Evolutionary conservation across 2,888 invertebrate genomes (phyloP), one percentile per base, ranked within the genome.

Genomic region (Drosophila rubida): DNA sequence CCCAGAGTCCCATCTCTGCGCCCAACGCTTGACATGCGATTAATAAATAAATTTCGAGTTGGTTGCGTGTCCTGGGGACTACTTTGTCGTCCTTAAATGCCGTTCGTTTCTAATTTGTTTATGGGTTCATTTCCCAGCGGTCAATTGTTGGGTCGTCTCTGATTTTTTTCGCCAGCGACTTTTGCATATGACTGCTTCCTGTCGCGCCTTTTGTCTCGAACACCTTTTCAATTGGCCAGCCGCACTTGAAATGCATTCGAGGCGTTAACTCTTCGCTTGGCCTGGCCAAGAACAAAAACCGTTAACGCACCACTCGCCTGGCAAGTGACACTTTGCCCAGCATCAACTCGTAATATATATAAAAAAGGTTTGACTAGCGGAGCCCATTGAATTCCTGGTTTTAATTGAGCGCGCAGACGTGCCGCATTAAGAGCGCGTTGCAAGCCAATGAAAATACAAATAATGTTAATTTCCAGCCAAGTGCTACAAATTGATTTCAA

Each of bases 91-190:
- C 71, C 68, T 84, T 78, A 78, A 84, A 78, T 78, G 75, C 69
- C 75, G 61, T 76, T 74, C 76, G 71, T 69, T 59, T 69, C 78
- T 81, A 71, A 78, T 80, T 77, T 87, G 88, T 83, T 89, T 90
- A 90, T 89, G 90, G 89, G 90, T 90, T 90, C 90, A 90, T 90
- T 86, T 90, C 89, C 90, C 90, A 86, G 80, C 90, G 90, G 90
- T 90, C 90, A 90, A 90, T 90, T 89, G 87, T 83, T 81, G 84
- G 75, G 62, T 80, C 77, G 90, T 90, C 90, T 90, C 86, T 82
- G 90, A 90, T 90, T 89, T 66, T 62, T 39, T n/a, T n/a, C n/a
- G n/a, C n/a, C n/a, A n/a, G n/a, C n/a, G n/a, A n/a, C n/a, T n/a
- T n/a, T 58, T 9, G 35, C 53, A 41, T 9, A 46, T 46, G 30